A percentile compares a stretch with the other conserved stretches of the same genome.
These are phyloP conservation scores for Mus pahari DNA, from an alignment of 2,113 vertebrate genomes.

Conservation along the genomic window DNA sequence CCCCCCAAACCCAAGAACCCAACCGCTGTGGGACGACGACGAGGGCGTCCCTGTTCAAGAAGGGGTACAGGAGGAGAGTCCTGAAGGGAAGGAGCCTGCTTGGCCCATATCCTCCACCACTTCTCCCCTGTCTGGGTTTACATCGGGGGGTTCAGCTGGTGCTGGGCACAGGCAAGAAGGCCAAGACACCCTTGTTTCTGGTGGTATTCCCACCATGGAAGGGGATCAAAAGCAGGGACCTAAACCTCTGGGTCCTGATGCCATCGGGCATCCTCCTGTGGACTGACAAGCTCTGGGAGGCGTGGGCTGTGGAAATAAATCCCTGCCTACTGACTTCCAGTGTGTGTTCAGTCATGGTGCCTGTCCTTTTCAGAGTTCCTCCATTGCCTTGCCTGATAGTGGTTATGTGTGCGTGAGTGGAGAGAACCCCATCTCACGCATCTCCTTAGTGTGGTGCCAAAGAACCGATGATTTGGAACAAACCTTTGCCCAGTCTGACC, in stretches of 20 bases:
- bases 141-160: neutral
- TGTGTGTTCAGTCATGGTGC: constrained; percentile 38
- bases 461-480: neutral
- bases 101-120: neutral
- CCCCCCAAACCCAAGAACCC: constrained; percentile 42
- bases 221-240: neutral
- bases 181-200: neutral
- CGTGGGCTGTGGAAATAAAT: constrained; percentile 75
- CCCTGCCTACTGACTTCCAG: constrained; percentile 64
- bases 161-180: neutral
- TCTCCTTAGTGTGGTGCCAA: constrained; percentile 21
- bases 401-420: neutral
- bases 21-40: constrained; percentile 64
- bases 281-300: constrained; percentile 59
- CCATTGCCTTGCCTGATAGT: neutral
- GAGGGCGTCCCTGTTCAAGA: constrained; percentile 56
- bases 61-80: neutral
- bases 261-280: neutral
- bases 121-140: neutral
- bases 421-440: neutral
- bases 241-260: neutral
- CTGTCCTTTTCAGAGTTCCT: neutral
- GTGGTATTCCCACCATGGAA: constrained; percentile 9
- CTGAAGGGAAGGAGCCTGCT: neutral
- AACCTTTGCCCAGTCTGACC: neutral